Evolutionary conservation across 2,888 invertebrate genomes (phyloP).

Genomic region (Pristionchus arcanus): DNA sequence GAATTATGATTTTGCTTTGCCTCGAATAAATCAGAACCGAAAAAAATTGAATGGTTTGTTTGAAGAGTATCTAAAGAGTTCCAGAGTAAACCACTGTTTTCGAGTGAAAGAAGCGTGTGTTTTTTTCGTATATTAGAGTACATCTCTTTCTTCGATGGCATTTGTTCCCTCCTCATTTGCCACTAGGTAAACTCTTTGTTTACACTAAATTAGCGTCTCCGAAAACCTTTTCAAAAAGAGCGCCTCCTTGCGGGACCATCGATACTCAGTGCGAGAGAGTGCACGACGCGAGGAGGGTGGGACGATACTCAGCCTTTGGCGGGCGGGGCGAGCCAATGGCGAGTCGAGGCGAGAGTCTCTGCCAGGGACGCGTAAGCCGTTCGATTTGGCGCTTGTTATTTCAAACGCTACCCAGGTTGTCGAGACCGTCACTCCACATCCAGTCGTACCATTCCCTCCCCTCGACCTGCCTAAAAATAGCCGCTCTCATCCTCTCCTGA

Average conservation of each 20-base stretch:
- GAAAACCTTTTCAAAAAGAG: background rate
- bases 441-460: background rate
- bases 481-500: background rate
- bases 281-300: background rate
- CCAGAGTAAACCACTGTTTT: too few relatives aligned
- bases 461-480: background rate
- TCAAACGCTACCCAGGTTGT: background rate
- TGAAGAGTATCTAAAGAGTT: too few relatives aligned
- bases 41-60: too few relatives aligned
- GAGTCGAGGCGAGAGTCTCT: slow-evolving; percentile 15
- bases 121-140: too few relatives aligned
- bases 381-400: slow-evolving; percentile 40
- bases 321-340: slow-evolving; percentile 55
- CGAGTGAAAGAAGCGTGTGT: too few relatives aligned
- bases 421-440: background rate
- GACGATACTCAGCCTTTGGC: slow-evolving; percentile 43
- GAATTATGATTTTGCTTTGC: too few relatives aligned
- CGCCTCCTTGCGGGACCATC: background rate
- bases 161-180: background rate
- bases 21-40: too few relatives aligned
- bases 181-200: background rate
- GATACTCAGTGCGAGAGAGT: slow-evolving; percentile 14
- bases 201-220: background rate
- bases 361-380: slow-evolving; percentile 15
- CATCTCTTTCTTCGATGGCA: background rate